Base-by-base conservation (phyloP, 1,140 invertebrate species). In the Cyclina sinensis region DNA sequence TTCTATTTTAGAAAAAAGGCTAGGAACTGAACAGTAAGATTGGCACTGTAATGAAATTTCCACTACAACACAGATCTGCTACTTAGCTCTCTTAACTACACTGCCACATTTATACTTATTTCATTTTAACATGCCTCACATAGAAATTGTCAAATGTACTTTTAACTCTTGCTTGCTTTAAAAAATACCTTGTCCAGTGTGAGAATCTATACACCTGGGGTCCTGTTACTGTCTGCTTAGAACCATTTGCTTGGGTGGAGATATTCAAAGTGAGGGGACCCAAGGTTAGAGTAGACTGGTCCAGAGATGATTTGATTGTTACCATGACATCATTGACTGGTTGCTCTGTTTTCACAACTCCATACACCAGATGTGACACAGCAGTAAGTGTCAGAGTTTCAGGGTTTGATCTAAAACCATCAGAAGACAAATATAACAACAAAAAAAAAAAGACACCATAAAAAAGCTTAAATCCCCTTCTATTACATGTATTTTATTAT, bases 281-380 rank as follows among this genome's bases (percentile, higher is more conserved):
- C 21, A 87, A 54, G 0, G 27, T 80, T 32, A 51, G 70, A 7
- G 39, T 37, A 30, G 57, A 62, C 54, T 79, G 74, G 57, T 80
- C 85, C 18, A 79, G 27, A 11, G 39, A 43, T 21, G 85, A 87
- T 54, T 30, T 30, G 21, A 87, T 70, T 30, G 76, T 80, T 7
- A 87, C 85, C 54, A 80, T 87, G 27, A 65, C n/a, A 70, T 87
- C 85, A 37, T 51, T 35, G 57, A 87, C 85, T 78, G 85, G 85
- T 65, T 51, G 59, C 54, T 87, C 85, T 14, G 85, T 78, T 24
- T 48, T 80, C 0, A 87, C 62, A 16, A 62, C 57, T 30, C 85
- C 85, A 46, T 65, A 70, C 7, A 80, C 85, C 14, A 87, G 74
- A 35, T 87, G 85, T 35, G 85, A 87, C 1, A 87, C 76, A 0